These are phyloP conservation scores for Chrysolophus pictus DNA, from an alignment of 2,797 vertebrate species.

Conservation along the genomic window DNA sequence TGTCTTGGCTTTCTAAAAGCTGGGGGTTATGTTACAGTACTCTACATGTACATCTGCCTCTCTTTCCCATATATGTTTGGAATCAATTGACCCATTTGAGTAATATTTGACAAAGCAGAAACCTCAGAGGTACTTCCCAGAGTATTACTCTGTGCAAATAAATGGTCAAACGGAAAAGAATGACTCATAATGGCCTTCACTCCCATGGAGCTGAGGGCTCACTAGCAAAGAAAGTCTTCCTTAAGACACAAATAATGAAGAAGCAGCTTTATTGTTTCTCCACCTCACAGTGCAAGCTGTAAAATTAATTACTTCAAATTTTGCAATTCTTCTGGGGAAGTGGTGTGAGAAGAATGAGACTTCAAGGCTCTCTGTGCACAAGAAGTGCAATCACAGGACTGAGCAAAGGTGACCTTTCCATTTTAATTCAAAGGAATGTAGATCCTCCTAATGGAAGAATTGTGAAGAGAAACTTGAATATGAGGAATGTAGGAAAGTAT, in stretches of 20 bases:
- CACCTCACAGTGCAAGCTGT: not conserved
- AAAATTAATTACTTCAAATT: not conserved
- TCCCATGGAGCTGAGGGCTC: not conserved
- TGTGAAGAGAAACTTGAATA: not conserved
- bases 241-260: no score
- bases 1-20: not conserved
- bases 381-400: not conserved
- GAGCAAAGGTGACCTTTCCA: not conserved
- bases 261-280: not conserved
- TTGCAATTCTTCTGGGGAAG: slow-evolving; percentile 8
- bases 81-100: not conserved
- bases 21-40: not conserved
- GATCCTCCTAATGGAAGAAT: not conserved
- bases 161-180: not conserved
- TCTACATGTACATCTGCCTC: not conserved
- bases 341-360: not conserved
- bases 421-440: not conserved
- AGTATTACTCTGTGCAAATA: not conserved
- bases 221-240: not conserved
- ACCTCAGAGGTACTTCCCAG: not conserved
- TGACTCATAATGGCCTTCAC: fast-evolving
- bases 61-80: fast-evolving
- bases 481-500: not conserved
- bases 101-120: not conserved
- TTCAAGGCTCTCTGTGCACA: not conserved